phyloP scores from a whole-genome alignment of 2,797 vertebrate species.

The Ctenopoma kingsleyae region DNA sequence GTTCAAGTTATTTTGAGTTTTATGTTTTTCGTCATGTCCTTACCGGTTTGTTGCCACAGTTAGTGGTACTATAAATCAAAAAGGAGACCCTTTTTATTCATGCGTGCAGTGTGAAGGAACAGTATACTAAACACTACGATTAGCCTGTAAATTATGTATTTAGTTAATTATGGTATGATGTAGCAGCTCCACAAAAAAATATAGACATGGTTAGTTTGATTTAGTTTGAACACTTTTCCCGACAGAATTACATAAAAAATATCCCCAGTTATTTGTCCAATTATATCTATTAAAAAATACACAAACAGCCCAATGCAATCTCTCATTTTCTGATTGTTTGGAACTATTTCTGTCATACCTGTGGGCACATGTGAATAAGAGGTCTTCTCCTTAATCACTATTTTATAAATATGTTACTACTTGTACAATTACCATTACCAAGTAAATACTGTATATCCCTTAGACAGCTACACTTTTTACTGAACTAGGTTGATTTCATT shows the following conservation, averaged over 20 bases:
- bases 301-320: too few species aligned
- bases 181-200: not conserved
- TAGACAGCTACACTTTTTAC: not conserved
- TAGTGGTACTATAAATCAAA: not conserved
- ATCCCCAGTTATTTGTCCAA: not conserved
- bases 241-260: not conserved
- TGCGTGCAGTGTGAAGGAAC: slow-evolving; percentile 1
- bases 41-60: not conserved
- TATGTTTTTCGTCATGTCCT: not conserved
- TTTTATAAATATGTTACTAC: too few species aligned
- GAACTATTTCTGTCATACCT: too few species aligned
- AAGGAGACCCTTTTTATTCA: not conserved
- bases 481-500: not conserved
- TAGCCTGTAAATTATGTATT: not conserved
- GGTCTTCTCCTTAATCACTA: too few species aligned
- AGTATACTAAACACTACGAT: not conserved
- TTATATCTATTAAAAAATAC: not conserved
- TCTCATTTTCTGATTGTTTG: too few species aligned
- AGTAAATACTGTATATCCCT: too few species aligned
- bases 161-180: slow-evolving; percentile 8
- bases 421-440: too few species aligned
- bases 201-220: not conserved
- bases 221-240: not conserved
- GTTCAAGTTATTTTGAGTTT: not conserved
- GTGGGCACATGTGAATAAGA: too few species aligned